Evolutionary conservation across 2,113 vertebrate species (phyloP), one percentile per base, ranked within the genome.

Genomic region (Nibea albiflora): DNA sequence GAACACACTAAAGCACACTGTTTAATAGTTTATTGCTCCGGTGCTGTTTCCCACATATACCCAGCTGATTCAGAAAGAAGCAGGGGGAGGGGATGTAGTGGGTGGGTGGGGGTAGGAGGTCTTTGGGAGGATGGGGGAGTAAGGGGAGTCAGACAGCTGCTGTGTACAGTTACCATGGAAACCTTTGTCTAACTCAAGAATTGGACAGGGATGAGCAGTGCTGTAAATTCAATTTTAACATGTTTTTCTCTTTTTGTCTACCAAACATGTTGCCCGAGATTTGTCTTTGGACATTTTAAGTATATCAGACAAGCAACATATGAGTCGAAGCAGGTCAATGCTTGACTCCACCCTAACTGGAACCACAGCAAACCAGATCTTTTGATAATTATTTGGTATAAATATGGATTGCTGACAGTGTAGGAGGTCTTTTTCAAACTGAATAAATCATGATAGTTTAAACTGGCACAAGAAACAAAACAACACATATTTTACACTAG

Each of bases 111-210:
- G 60, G 10, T 70, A 80, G 85, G 85, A 70, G 78, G 57, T 58
- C 49, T 75, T 61, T 75, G 57, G 63, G 10, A 35, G 62, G 42
- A 67, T 47, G 80, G 50, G 49, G 47, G 80, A 50, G 69, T 26
- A 22, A 56, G 79, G 50, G 71, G 56, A 54, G 75, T 57, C 62
- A 77, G 76, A 78, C 87, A 90, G 85, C 88, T 87, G 90, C 88
- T 89, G 85, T 94, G 83, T 93, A 89, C 77, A 8, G 93, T 94
- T 92, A 64, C 93, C 92, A 92, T 94, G 85, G 95, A 85, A 94
- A 94, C 94, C 93, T 95, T 95, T 95, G 92, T 95, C 83, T 91
- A 70, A 50, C 3, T 70, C 24, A 6, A 68, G 73, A 42, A 61
- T 56, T 66, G 47, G 26, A 66, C 31, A 63, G 17, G 60, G 56